Evolutionary conservation across 2,888 invertebrate species (phyloP).

Genomic region (Syritta pipiens): DNA sequence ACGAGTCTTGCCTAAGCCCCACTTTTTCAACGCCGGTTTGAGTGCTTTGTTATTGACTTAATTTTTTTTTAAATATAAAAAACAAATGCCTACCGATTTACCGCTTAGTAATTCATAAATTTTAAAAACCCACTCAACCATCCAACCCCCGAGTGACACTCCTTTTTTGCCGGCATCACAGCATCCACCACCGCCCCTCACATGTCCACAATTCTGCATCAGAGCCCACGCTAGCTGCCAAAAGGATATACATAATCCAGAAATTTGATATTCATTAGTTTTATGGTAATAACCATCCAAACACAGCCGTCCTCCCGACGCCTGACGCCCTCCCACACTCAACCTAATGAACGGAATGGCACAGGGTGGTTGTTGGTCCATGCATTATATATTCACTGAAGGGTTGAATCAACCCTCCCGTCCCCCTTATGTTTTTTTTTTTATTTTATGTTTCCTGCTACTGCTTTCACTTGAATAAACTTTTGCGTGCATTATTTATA

Average conservation of each 20-base stretch:
- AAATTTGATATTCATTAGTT: conserved; percentile 67
- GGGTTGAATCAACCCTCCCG: conserved; percentile 15
- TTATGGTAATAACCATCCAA: conserved; percentile 60
- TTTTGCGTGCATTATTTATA: conserved; percentile 61
- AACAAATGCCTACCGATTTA: background rate
- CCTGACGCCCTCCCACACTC: background rate
- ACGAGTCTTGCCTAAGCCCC: background rate
- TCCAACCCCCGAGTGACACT: background rate
- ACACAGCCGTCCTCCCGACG: background rate
- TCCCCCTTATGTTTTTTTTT: background rate
- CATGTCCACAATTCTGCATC: conserved; percentile 18
- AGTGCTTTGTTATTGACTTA: conserved; percentile 5
- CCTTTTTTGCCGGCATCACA: background rate
- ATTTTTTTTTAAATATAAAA: background rate
- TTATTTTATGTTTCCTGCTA: conserved; percentile 34
- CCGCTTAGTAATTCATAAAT: background rate
- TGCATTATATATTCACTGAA: conserved; percentile 59
- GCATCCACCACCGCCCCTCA: background rate
- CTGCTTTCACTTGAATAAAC: conserved; percentile 62
- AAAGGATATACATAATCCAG: conserved; percentile 24
- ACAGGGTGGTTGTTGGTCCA: too few relatives aligned
- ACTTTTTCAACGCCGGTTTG: background rate
- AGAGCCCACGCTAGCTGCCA: background rate
- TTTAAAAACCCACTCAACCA: background rate
- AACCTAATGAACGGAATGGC: conserved; percentile 40